Conservation (phyloP, 2,797 vertebrate genomes). For the Zenarchopterus dispar region DNA sequence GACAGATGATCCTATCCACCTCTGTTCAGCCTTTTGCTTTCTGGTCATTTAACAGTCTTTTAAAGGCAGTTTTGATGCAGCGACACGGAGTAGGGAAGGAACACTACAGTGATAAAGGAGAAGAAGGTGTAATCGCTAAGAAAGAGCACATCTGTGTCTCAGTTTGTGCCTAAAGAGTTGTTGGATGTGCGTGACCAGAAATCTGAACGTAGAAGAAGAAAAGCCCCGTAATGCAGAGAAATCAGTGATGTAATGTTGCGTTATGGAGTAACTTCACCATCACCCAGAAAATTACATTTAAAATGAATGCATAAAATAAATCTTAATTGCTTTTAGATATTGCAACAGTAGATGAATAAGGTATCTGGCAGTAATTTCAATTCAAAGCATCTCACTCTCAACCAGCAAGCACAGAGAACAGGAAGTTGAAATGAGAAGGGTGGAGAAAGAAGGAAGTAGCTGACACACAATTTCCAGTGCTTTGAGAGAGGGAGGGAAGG, state of each 20-base stretch:
- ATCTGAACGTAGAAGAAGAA: too few relatives aligned
- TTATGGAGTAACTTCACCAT: too few relatives aligned
- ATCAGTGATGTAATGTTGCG: too few relatives aligned
- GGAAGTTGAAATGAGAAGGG: constrained; percentile 71
- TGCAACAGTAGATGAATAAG: neutral
- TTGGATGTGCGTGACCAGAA: too few relatives aligned
- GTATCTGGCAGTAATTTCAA: constrained; percentile 12
- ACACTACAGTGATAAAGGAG: too few relatives aligned
- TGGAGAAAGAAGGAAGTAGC: constrained; percentile 65
- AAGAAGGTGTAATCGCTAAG: too few relatives aligned
- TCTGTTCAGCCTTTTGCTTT: constrained; percentile 11
- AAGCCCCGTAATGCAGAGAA: too few relatives aligned
- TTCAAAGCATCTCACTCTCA: constrained; percentile 55
- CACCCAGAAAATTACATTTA: too few relatives aligned
- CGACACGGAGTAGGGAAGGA: too few relatives aligned
- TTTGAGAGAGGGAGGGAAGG: constrained; percentile 29
- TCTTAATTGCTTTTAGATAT: neutral
- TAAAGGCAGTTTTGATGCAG: too few relatives aligned
- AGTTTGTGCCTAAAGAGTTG: too few relatives aligned
- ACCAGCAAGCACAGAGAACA: constrained; percentile 62
- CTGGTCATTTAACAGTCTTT: constrained; percentile 10
- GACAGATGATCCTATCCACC: neutral
- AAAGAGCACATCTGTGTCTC: too few relatives aligned
- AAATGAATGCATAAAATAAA: neutral
- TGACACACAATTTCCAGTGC: constrained; percentile 76